Base-by-base conservation (phyloP, 2,888 invertebrate genomes). In the Horisme vitalbata region DNA sequence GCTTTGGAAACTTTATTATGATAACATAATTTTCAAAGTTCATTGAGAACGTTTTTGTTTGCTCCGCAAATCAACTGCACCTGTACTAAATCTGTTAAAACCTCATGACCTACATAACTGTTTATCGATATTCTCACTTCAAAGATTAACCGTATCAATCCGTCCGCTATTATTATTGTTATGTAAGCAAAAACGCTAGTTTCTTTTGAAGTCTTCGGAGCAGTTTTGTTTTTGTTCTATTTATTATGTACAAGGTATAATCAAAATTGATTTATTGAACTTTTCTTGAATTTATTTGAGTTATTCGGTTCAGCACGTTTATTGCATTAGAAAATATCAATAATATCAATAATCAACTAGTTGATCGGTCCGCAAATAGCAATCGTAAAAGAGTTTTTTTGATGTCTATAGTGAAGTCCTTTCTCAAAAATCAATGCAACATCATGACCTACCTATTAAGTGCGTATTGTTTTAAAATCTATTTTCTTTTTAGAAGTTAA, bases 61-160 rank as follows among this genome's bases (percentile, higher is more conserved):
- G 32, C 1, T 32, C 11, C n/a, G 11, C 2, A 11, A 10, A 30
- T 31, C 15, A 20, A 18, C 15, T 44, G 24, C 37, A 39, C 14
- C 30, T 41, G 45, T 31, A 55, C 46, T 23, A 49, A 47, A 52
- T 49, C 43, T 52, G 37, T 61, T 52, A 26, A 21, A 50, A 48
- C 39, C 37, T 45, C 44, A 30, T 33, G 55, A 45, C 31, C 33
- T 41, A 52, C 36, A 46, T 49, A 30, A 32, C 27, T 52, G 55
- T 52, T 55, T 50, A 48, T 47, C 49, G 59, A 54, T 28, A 59
- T 52, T 48, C 47, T 48, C 43, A 50, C 55, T 52, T 56, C 55
- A 47, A 35, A 57, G 41, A 61, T 63, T 57, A 61, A 54, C 55
- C 55, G 45, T 57, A 60, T 62, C 53, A 59, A 63, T 63, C 51